phyloP scores from a whole-genome alignment of 1,140 invertebrate genomes.

The Bradynema listronoti region DNA sequence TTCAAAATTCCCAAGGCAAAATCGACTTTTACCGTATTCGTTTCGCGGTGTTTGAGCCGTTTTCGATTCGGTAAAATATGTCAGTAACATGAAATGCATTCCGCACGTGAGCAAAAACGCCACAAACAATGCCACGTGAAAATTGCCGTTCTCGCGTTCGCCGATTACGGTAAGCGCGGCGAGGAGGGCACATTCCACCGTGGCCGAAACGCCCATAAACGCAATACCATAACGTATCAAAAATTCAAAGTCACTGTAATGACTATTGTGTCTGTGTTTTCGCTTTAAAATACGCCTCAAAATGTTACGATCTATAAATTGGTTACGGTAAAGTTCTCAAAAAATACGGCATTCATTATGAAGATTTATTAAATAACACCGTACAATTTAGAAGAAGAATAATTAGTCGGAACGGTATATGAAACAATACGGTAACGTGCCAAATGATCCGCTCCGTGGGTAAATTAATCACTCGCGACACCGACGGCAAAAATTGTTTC shows the following conservation, averaged over 20 bases:
- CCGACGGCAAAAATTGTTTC: slow-evolving; percentile 26
- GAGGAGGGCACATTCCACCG: slow-evolving; percentile 27
- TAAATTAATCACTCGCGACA: slow-evolving; percentile 39
- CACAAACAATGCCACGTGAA: slow-evolving; percentile 33
- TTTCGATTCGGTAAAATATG: too few relatives aligned
- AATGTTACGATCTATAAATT: neutral
- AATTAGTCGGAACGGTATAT: slow-evolving; percentile 15
- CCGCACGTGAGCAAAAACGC: slow-evolving; percentile 15
- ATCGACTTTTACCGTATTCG: too few relatives aligned
- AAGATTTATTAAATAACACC: neutral
- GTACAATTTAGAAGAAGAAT: slow-evolving; percentile 6
- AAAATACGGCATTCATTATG: neutral
- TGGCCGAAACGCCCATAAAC: slow-evolving; percentile 8
- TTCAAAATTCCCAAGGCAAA: too few relatives aligned
- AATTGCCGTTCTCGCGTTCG: slow-evolving; percentile 24
- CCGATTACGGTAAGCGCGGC: slow-evolving; percentile 27
- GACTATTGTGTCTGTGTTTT: neutral
- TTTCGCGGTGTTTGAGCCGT: too few relatives aligned
- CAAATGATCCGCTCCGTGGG: slow-evolving; percentile 33
- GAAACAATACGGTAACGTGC: slow-evolving; percentile 21
- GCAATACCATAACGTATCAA: neutral
- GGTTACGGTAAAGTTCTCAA: neutral
- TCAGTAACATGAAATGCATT: slow-evolving; percentile 8
- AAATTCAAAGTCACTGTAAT: neutral
- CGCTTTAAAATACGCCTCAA: neutral